phyloP scores from a whole-genome alignment of 1,140 invertebrate species.

The Chionoecetes opilio region DNA sequence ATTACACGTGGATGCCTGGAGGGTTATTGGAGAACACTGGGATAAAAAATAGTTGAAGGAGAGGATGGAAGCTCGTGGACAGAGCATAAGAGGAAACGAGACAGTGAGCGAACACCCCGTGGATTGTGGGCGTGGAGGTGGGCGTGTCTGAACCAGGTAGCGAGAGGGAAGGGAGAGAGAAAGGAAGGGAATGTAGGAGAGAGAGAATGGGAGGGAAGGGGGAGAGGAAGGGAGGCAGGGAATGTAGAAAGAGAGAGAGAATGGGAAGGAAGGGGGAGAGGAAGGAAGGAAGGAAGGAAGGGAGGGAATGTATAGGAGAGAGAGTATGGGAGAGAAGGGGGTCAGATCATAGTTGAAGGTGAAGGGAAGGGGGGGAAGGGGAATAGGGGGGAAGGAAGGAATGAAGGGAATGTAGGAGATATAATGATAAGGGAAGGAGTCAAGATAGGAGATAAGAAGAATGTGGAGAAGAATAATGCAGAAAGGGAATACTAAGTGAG shows the following conservation, averaged over 20 bases:
- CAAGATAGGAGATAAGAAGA: not conserved
- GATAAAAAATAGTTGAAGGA: conserved; percentile 9
- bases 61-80: conserved; percentile 1
- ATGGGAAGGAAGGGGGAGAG: not conserved
- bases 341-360: not conserved
- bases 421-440: not conserved
- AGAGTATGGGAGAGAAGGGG: no score
- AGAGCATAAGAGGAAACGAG: not conserved
- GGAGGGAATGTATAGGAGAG: no score
- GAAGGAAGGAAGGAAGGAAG: no score
- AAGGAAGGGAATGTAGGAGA: not conserved
- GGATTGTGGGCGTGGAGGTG: not conserved
- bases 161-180: not conserved
- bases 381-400: not conserved
- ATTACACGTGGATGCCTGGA: not conserved
- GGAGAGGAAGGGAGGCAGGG: not conserved
- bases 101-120: not conserved
- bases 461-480: not conserved
- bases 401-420: not conserved
- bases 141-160: not conserved
- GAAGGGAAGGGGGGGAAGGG: not conserved
- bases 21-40: not conserved
- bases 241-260: no score
- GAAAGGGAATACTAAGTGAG: no score
- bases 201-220: not conserved